Conservation (phyloP, 2,797 vertebrate species). For the Macropodus opercularis region DNA sequence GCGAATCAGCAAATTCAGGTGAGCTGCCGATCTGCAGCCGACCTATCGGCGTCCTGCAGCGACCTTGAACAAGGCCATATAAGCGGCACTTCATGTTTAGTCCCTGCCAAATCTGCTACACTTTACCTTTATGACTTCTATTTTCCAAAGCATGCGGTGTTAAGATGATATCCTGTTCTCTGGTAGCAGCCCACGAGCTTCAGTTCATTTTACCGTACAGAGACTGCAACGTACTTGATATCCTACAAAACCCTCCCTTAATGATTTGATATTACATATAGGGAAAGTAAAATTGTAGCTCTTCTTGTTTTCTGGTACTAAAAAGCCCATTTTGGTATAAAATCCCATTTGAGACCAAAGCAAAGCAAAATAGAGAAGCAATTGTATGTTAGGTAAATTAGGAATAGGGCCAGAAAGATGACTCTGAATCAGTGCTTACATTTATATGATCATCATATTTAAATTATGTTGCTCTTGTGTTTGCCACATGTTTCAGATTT, state of each 20-base stretch:
- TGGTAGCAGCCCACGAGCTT: neutral
- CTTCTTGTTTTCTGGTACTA: too few species aligned
- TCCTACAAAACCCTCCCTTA: neutral
- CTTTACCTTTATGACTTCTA: neutral
- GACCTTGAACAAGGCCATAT: neutral
- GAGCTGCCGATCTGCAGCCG: conserved; percentile 23
- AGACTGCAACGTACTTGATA: neutral
- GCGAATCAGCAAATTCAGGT: conserved; percentile 12
- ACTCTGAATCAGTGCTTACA: too few species aligned
- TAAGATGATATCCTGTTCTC: neutral
- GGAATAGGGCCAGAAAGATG: too few species aligned
- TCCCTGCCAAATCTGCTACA: conserved; percentile 6
- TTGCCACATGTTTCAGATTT: too few species aligned
- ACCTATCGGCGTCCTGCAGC: conserved; percentile 23
- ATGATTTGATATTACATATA: too few species aligned
- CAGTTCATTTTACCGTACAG: neutral
- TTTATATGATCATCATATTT: too few species aligned
- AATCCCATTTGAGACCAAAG: too few species aligned
- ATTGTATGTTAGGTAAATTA: too few species aligned
- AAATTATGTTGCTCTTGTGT: too few species aligned
- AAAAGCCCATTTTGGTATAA: too few species aligned
- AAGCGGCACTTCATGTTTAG: neutral
- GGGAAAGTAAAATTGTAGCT: too few species aligned
- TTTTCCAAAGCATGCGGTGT: neutral
- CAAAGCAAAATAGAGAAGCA: too few species aligned